A percentile compares a stretch with the other conserved stretches of the same genome.
phyloP scores from a whole-genome alignment of 2,888 invertebrate genomes.

The Thera obeliscata region DNA sequence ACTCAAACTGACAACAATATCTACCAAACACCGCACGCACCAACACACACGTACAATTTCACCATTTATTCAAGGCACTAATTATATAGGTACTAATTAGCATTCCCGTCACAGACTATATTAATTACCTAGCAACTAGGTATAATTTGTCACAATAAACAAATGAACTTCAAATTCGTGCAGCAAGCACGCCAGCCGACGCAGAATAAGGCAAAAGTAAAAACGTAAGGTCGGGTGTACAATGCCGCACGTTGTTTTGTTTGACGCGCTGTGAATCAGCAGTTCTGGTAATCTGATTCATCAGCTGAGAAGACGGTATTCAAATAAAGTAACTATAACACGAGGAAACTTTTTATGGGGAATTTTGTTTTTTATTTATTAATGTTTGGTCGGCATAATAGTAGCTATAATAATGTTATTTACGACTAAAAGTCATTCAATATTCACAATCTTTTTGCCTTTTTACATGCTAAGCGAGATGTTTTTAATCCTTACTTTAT shows the following conservation, averaged over 20 bases:
- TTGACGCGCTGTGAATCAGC: slow-evolving; percentile 32
- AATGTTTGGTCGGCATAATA: no score
- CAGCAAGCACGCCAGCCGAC: slow-evolving; percentile 13
- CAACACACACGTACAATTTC: slow-evolving; percentile 1
- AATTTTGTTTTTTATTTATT: background rate
- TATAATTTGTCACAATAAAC: slow-evolving; percentile 13
- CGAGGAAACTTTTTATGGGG: slow-evolving; percentile 18
- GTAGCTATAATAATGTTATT: no score
- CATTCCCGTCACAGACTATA: background rate
- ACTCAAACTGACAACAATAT: slow-evolving; percentile 2
- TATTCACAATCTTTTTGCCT: no score
- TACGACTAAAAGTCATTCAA: no score
- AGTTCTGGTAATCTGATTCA: slow-evolving; percentile 25
- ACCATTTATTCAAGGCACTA: slow-evolving; percentile 15
- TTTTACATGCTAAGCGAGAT: no score
- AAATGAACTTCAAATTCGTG: slow-evolving; percentile 22
- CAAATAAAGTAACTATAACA: slow-evolving; percentile 1
- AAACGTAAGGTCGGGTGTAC: slow-evolving; percentile 19
- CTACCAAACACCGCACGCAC: background rate
- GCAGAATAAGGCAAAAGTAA: slow-evolving; percentile 24
- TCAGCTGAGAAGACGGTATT: background rate
- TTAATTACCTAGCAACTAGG: background rate
- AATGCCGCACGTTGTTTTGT: slow-evolving; percentile 14
- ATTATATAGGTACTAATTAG: slow-evolving; percentile 14
- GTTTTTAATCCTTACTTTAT: no score